Base-by-base conservation (phyloP, 2,888 invertebrate genomes). In the Phyllotreta striolata region DNA sequence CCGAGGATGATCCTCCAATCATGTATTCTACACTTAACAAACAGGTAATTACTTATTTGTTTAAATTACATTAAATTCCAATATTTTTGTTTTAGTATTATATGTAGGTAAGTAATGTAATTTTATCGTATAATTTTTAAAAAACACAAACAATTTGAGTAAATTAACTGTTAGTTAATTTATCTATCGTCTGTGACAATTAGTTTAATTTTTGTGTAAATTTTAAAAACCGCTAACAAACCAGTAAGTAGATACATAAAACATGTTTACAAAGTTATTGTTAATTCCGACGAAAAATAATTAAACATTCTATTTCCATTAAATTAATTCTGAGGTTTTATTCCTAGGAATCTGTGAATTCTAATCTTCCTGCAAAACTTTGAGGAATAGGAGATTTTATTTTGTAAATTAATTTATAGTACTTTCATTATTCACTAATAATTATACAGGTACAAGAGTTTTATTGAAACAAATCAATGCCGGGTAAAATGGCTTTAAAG, bases 1-100 rank as follows among this genome's bases (percentile, higher is more conserved):
- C 79, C 39, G 79, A 79, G 74, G 78, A 78, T 65, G 79, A 79
- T 52, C 72, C 72, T 10, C 72, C 72, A 10, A 70, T 73, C 57
- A 68, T 67, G 64, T 74, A 71, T 64, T 71, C 74, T 14, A 69
- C 73, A 40, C 66, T 74, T 37, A 76, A 66, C 13, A 79, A 78
- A 71, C 72, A 77, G 78, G 79, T 79, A 79, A 49, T 59, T 70
- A 68, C 49, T 55, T 58, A 39, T 65, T 55, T 54, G 40, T 35
- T 14, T 46, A 7, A 4, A 39, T 24, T 58, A 55, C 46, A 54
- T 63, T 67, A 56, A 54, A 54, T 54, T 54, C 12, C 9, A 54
- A 52, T 37, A 38, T 52, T 35, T 52, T 52, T 24, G 49, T 34
- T 47, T 47, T 47, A 44, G 34, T 49, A 34, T 14, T 24, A n/a